Base-by-base conservation (phyloP, 1,140 invertebrate species). In the Reticulitermes speratus region DNA sequence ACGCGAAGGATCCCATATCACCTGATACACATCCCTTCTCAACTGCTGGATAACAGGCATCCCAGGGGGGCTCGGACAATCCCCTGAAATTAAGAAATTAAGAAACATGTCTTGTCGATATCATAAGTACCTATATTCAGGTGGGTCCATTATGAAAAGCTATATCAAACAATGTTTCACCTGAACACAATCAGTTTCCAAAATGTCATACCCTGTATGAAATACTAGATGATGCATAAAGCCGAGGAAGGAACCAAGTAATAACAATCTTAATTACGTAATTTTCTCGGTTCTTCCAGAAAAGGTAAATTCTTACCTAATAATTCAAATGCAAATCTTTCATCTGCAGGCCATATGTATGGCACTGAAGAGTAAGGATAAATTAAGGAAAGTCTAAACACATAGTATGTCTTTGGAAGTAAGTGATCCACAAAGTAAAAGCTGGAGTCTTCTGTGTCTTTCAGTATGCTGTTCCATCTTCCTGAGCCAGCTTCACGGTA, bases 331-430 rank as follows among this genome's bases (percentile, higher is more conserved):
- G 93, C 93, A 89, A 96, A 97, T 84, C 91, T 90, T 3, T 92
- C 92, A 88, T 95, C 94, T 2, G 90, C 88, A 0, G 96, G 95
- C 94, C 96, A 97, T 44, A 93, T 89, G 88, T 94, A 96, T 0
- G 92, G 89, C 38, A 92, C 90, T 0, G 91, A 90, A 44, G 93
- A 91, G n/a, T 91, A 90, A 0, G 92, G 91, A 90, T 97, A 98
- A 30, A 91, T 92, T 1, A 97, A 88, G n/a, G 92, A 90, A 7
- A 98, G 89, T 55, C 94, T 93, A 88, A 97, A 96, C 84, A 93
- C 94, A 88, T 97, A 98, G 52, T 93, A 91, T 0, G 95, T 95
- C 86, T 94, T 94, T 0, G 97, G 95, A 86, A 93, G 91, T 82
- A 98, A 90, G 69, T 93, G 65, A 9, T 84, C 83, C 38, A 84